A percentile compares a stretch with the other conserved stretches of the same genome.
Evolutionary conservation across 2,888 invertebrate genomes (phyloP).

Genomic region (Drosophila dives): DNA sequence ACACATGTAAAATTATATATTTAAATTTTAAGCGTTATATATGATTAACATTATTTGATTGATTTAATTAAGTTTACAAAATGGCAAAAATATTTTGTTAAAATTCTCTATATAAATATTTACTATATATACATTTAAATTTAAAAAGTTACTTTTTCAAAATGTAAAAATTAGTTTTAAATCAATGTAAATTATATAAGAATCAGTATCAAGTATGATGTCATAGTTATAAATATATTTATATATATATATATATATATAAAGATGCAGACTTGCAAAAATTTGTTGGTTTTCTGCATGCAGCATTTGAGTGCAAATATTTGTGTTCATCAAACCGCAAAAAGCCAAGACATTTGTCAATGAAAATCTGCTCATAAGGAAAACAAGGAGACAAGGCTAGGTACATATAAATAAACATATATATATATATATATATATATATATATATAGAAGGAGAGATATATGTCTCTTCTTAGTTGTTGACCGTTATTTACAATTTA

Average conservation of each 20-base stretch:
- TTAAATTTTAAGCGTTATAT: too few species aligned
- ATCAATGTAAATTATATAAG: not conserved
- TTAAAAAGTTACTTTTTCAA: not conserved
- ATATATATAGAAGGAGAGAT: not conserved
- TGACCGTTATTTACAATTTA: constrained; percentile 72
- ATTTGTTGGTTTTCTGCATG: constrained; percentile 50
- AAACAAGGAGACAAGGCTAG: not conserved
- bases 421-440: not conserved
- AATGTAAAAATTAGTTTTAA: not conserved
- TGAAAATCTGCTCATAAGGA: constrained; percentile 33
- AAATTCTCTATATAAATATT: not conserved
- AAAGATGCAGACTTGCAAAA: constrained; percentile 22
- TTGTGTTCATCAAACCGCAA: constrained; percentile 64
- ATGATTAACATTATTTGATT: too few species aligned
- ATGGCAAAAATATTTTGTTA: too few species aligned
- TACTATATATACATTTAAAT: not conserved
- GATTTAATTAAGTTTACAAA: too few species aligned
- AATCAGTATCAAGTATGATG: constrained; percentile 2
- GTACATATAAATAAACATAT: not conserved
- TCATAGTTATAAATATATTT: constrained; percentile 16
- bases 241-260: constrained; percentile 18
- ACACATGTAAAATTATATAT: too few species aligned
- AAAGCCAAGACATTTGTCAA: constrained; percentile 74
- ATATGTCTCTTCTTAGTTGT: constrained; percentile 42
- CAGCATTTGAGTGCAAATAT: constrained; percentile 64